Conservation (phyloP, 2,113 vertebrate species). For the Menura novaehollandiae region DNA sequence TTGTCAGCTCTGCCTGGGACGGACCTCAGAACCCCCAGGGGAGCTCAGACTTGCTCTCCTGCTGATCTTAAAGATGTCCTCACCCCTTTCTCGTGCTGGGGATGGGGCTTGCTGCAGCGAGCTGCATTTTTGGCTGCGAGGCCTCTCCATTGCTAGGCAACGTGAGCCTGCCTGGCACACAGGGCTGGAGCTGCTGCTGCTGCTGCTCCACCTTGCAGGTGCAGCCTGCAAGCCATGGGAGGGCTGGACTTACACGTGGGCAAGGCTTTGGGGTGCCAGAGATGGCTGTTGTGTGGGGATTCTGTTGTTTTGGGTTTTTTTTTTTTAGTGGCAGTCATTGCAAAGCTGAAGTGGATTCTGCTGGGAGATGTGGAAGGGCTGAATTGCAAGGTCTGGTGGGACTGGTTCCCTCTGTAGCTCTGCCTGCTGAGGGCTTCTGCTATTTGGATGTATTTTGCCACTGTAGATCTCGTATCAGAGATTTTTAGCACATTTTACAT, state of each 20-base stretch:
- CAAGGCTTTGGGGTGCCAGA: neutral
- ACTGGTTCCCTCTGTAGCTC: neutral
- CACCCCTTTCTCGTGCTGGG: neutral
- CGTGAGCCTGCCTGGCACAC: neutral
- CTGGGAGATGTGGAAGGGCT: neutral
- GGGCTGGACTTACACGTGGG: neutral
- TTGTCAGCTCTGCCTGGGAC: neutral
- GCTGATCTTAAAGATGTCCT: neutral
- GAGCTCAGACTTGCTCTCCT: neutral
- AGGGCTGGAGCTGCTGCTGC: neutral
- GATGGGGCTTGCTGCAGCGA: conserved; percentile 7
- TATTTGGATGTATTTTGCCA: neutral
- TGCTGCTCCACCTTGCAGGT: conserved; percentile 15
- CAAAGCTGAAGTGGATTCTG: neutral
- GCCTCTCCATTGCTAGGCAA: conserved; percentile 64
- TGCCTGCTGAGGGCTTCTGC: neutral
- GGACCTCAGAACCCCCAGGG: neutral
- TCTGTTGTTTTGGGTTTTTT: neutral
- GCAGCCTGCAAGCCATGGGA: neutral
- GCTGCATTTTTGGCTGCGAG: conserved; percentile 9
- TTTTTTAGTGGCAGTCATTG: neutral
- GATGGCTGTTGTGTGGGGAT: fast-evolving
- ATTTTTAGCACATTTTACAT: fast-evolving
- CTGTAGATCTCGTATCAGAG: neutral
- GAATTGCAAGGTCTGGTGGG: neutral